A percentile compares a stretch with the other conserved stretches of the same genome.
phyloP scores from a whole-genome alignment of 2,113 vertebrate species.

The Hydropotes inermis region DNA sequence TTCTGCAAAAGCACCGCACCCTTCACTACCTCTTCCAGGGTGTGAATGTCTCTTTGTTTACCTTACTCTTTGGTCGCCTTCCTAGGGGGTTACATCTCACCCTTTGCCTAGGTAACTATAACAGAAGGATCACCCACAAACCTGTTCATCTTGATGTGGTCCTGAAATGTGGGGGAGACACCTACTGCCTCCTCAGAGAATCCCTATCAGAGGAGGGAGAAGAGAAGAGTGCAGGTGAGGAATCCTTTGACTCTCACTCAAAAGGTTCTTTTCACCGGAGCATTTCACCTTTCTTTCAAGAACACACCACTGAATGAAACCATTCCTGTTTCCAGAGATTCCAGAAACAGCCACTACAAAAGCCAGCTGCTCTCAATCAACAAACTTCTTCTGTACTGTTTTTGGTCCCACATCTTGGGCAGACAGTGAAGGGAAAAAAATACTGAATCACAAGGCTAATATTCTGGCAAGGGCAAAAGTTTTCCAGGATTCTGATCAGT shows the following conservation, averaged over 20 bases:
- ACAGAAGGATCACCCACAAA: neutral
- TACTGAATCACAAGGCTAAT: neutral
- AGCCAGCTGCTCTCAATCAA: neutral
- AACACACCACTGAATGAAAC: neutral
- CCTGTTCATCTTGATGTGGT: neutral
- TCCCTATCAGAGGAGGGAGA: neutral
- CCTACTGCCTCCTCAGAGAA: neutral
- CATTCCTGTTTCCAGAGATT: neutral
- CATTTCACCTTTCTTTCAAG: neutral
- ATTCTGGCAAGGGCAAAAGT: neutral
- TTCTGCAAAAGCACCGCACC: neutral
- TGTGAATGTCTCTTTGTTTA: neutral
- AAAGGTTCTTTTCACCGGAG: neutral
- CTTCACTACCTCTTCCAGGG: neutral
- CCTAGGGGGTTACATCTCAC: neutral
- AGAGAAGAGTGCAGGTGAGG: neutral
- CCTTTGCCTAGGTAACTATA: neutral
- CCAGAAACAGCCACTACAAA: neutral
- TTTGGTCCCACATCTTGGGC: neutral
- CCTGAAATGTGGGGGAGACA: neutral
- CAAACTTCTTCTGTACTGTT: neutral
- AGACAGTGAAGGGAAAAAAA: neutral
- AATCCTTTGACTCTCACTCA: neutral
- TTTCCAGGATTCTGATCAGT: constrained; percentile 35
- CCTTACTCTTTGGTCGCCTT: neutral